Percentiles rank a stretch among this genome's conserved stretches.
Conservation (phyloP, 2,888 invertebrate genomes). For the Chrysolina oricalcia region DNA sequence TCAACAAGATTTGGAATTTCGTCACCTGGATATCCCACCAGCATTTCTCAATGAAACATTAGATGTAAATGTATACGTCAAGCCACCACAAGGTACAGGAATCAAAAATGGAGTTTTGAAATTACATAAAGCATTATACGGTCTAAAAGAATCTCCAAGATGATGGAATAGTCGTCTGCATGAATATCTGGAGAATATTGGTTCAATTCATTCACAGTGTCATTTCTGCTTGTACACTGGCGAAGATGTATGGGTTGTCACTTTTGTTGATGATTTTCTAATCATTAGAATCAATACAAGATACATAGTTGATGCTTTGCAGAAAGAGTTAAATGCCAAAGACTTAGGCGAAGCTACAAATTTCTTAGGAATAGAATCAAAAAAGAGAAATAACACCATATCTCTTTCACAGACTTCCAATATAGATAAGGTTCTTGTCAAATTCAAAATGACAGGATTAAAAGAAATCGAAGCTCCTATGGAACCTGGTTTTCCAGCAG, state of each 20-base stretch:
- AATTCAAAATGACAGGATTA: slow-evolving; percentile 49
- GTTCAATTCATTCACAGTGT: slow-evolving; percentile 37
- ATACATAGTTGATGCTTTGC: slow-evolving; percentile 16
- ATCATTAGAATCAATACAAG: background rate
- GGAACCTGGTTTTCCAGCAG: slow-evolving; percentile 46
- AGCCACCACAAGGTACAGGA: slow-evolving; percentile 45
- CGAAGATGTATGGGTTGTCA: slow-evolving; percentile 5
- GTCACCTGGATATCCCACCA: background rate
- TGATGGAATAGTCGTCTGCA: slow-evolving; percentile 44
- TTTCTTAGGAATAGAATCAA: slow-evolving; percentile 44
- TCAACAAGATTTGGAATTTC: background rate
- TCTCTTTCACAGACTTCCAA: slow-evolving; percentile 29
- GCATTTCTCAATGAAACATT: no score
- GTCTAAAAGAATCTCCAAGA: slow-evolving; percentile 45
- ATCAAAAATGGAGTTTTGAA: slow-evolving; percentile 40
- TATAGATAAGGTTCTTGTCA: slow-evolving; percentile 42
- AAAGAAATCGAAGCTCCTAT: slow-evolving; percentile 48
- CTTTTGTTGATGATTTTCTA: slow-evolving; percentile 28
- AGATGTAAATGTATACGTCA: background rate
- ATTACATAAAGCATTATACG: slow-evolving; percentile 53
- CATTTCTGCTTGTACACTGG: slow-evolving; percentile 42
- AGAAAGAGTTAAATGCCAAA: slow-evolving; percentile 44
- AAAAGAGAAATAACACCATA: slow-evolving; percentile 10
- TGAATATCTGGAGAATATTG: slow-evolving; percentile 41
- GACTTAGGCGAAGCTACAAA: slow-evolving; percentile 41